Evolutionary conservation across 92 coral and sea anemone genomes (phyloP), one percentile per base, ranked within the genome.

Genomic region (Actinernus sp.): DNA sequence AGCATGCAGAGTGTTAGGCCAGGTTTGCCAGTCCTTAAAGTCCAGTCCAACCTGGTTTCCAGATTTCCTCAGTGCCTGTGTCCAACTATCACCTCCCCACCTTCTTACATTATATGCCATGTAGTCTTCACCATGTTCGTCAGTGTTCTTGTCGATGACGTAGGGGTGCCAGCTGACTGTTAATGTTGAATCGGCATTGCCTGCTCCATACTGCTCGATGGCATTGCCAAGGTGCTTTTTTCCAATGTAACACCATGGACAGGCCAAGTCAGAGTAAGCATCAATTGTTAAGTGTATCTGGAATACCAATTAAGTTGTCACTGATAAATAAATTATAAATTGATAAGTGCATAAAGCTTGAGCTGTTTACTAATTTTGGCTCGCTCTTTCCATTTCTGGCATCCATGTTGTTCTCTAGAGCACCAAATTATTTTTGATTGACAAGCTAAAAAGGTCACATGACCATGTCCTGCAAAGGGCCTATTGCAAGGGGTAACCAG

Each of bases 161-260:
- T 89, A 89, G 3, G 96, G 91, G 63, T 89, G 88, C 96, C 96
- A 89, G 20, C 43, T 62, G 1, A 88, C 90, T 9, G 68, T 77
- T 18, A 73, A 49, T 24, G 54, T 36, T 1, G 57, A 29, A 8
- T 38, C 53, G 6, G 59, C 68, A 19, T 61, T 50, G 10, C 57
- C 61, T 27, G 62, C 24, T 16, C 50, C 61, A 26, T 54, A 81
- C 44, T 64, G 83, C 33, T 78, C 44, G 37, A 84, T 71, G 29
- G 95, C 91, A 46, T 79, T 77, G 51, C 78, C 95, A 23, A 88
- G 84, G 3, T 88, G 78, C 45, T 72, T 65, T 52, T 88, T 88
- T 13, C 95, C 95, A 30, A 88, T 84, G 40, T 88, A 88, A 29
- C 95, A 88, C 95, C 95, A 88, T 6, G 95, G 95, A 32, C 95